Percentiles rank a stretch among this genome's conserved stretches.
Conservation (phyloP, 2,113 vertebrate species). For the Elgaria multicarinata region DNA sequence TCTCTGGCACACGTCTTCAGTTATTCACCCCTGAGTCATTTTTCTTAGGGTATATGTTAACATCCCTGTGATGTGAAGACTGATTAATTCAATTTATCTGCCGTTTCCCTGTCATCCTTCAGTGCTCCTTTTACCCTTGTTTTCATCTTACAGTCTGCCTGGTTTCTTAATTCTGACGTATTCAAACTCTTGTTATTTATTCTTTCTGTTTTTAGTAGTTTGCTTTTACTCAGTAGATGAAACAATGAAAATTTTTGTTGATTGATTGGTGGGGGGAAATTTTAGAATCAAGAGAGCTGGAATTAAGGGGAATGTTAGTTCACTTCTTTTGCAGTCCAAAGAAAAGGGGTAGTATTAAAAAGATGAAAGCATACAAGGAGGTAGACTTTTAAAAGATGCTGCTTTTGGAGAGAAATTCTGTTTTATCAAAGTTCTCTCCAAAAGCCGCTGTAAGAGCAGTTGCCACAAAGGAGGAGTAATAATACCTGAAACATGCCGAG, state of each 20-base stretch:
- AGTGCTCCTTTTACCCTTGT: background rate
- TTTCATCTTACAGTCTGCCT: background rate
- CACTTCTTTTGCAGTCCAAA: no score
- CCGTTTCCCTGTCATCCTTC: background rate
- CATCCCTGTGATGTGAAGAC: background rate
- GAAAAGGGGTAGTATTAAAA: no score
- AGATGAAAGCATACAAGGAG: no score
- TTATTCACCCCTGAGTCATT: background rate
- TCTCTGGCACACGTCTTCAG: background rate
- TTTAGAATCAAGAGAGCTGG: no score
- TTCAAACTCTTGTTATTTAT: background rate
- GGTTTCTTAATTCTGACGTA: background rate
- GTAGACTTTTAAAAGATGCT: no score
- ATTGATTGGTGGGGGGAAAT: background rate
- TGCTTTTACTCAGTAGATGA: background rate
- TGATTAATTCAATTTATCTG: background rate
- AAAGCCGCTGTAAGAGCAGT: background rate
- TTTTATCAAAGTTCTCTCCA: no score
- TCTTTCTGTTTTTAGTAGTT: background rate
- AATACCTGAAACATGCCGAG: background rate
- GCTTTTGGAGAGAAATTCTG: background rate
- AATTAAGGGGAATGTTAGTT: no score
- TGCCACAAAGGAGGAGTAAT: background rate
- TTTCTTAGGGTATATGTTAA: background rate
- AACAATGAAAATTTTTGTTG: background rate